Evolutionary conservation across 2,888 invertebrate species (phyloP).

Genomic region (Gortyna flavago): DNA sequence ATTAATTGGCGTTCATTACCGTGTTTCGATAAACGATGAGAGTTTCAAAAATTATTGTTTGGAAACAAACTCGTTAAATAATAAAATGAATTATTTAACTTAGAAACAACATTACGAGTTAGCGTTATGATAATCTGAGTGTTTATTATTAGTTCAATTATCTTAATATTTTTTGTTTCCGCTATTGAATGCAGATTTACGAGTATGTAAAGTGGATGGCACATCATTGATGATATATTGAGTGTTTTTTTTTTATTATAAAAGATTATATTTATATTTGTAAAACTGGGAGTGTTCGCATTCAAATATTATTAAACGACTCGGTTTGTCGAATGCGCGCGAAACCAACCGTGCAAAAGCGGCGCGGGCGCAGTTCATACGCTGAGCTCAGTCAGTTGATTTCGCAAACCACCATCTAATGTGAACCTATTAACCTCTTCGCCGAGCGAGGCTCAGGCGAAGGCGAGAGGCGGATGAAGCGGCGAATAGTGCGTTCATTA

Average conservation of each 20-base stretch:
- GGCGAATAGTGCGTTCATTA: conserved; percentile 87
- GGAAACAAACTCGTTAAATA: conserved; percentile 18
- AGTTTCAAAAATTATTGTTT: conserved; percentile 47
- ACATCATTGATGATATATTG: background rate
- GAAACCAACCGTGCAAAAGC: conserved; percentile 85
- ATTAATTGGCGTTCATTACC: conserved; percentile 67
- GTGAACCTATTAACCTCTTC: conserved; percentile 90
- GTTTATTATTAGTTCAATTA: background rate
- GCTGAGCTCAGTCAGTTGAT: conserved; percentile 82
- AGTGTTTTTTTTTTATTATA: background rate
- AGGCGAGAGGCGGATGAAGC: conserved; percentile 89
- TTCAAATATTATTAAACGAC: conserved; percentile 38
- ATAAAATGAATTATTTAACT: background rate
- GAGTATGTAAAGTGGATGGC: conserved; percentile 10
- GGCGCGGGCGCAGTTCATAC: conserved; percentile 81
- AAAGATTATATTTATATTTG: background rate
- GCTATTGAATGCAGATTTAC: conserved; percentile 4
- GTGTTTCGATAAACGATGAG: conserved; percentile 53
- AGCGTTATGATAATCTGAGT: background rate
- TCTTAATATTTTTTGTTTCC: conserved; percentile 5
- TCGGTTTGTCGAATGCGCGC: conserved; percentile 80
- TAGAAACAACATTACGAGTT: background rate
- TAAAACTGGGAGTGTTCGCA: conserved; percentile 29
- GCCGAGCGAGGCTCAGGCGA: conserved; percentile 86
- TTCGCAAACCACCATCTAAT: conserved; percentile 90